Conservation (phyloP, 2,797 vertebrate species). For the Sphenopsis melanotis region DNA sequence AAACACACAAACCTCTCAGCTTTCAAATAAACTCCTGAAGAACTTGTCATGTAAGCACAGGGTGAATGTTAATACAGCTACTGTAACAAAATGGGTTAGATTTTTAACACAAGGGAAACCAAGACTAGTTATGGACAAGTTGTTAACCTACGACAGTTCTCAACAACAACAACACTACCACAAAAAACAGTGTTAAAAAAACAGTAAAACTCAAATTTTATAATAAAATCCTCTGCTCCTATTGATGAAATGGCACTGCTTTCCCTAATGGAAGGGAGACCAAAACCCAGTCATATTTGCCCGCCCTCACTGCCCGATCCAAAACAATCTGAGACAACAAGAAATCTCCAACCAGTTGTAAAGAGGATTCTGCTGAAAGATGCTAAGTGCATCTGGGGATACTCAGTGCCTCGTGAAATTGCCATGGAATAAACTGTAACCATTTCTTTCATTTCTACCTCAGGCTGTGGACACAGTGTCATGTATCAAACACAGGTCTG, state of each 20-base stretch:
- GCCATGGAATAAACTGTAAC: background rate
- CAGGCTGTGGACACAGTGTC: background rate
- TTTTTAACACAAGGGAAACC: background rate
- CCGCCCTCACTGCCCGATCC: background rate
- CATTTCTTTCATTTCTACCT: background rate
- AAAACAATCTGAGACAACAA: background rate
- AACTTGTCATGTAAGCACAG: background rate
- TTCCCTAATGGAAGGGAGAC: background rate
- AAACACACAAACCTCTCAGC: constrained; percentile 11
- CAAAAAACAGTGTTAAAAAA: background rate
- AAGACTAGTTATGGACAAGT: background rate
- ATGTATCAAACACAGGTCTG: background rate
- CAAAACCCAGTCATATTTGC: background rate
- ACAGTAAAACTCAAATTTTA: background rate
- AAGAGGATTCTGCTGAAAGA: background rate
- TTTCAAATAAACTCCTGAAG: background rate
- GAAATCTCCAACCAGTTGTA: background rate
- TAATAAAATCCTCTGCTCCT: background rate
- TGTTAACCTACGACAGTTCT: background rate
- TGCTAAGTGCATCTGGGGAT: background rate
- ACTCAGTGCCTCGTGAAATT: background rate
- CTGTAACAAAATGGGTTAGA: background rate
- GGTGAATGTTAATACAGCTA: background rate
- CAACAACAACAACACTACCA: background rate
- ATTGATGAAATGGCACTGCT: background rate